A percentile compares a stretch with the other conserved stretches of the same genome.
phyloP scores from a whole-genome alignment of 2,113 vertebrate species.

The Cyrtonyx montezumae region DNA sequence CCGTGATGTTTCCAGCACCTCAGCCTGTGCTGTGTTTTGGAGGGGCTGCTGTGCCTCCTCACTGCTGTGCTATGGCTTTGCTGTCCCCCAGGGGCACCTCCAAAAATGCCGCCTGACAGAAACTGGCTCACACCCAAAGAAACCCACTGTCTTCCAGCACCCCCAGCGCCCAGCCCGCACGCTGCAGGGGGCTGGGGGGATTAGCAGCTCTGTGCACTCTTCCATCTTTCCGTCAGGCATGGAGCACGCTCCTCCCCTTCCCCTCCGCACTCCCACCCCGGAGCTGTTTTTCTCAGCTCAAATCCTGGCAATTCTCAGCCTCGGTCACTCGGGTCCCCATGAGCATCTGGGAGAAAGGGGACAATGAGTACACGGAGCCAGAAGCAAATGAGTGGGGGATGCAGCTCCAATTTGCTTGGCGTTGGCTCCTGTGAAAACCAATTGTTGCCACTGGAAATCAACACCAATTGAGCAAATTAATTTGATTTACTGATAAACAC shows the following conservation, averaged over 20 bases:
- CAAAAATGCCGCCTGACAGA: fast-evolving
- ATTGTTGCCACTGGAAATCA: conserved; percentile 32
- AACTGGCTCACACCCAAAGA: not conserved
- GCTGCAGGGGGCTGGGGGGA: not conserved
- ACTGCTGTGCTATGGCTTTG: not conserved
- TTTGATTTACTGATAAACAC: not conserved
- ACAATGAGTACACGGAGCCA: not conserved
- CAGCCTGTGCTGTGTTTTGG: not conserved
- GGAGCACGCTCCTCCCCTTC: not conserved
- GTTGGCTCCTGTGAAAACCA: not conserved
- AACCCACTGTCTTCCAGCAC: too few relatives aligned
- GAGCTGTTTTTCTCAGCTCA: not conserved
- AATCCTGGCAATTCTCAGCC: not conserved
- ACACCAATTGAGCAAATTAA: not conserved
- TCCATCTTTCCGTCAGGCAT: not conserved
- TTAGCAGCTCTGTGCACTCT: fast-evolving
- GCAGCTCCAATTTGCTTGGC: fast-evolving
- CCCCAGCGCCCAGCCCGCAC: not conserved
- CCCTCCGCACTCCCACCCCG: not conserved
- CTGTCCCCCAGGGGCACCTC: not conserved
- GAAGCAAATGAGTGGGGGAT: fast-evolving
- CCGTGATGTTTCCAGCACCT: not conserved
- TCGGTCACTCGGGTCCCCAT: not conserved
- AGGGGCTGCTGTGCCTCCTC: not conserved
- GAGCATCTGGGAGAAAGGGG: not conserved